Percentiles rank a stretch among this genome's conserved stretches.
These are phyloP conservation scores for Rhabdophis nuchalis DNA, from an alignment of 2,797 vertebrate genomes.

Conservation along the genomic window DNA sequence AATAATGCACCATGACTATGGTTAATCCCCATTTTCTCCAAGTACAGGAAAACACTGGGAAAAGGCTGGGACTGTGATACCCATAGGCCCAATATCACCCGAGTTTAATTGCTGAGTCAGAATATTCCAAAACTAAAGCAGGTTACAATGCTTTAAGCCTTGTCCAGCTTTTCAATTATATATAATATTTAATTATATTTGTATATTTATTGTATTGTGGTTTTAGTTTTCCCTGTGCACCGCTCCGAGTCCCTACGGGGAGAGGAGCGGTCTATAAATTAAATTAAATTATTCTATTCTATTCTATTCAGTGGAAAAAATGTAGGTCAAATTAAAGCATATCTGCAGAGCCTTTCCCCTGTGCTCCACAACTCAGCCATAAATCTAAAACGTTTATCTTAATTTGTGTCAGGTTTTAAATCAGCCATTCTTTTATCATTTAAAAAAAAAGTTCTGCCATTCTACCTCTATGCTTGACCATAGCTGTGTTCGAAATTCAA, in stretches of 20 bases:
- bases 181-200: too few species aligned
- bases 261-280: too few species aligned
- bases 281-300: too few species aligned
- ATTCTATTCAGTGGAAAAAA: neutral
- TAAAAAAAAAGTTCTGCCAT: neutral
- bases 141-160: neutral
- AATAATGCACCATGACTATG: neutral
- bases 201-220: too few species aligned
- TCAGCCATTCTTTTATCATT: neutral
- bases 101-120: neutral
- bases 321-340: neutral
- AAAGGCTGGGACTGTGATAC: neutral
- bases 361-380: neutral
- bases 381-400: neutral
- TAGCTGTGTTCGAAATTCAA: neutral
- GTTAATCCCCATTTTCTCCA: neutral
- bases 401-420: neutral
- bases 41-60: neutral
- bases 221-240: too few species aligned
- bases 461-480: neutral
- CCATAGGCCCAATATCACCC: neutral
- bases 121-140: neutral
- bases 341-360: neutral
- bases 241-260: too few species aligned
- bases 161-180: neutral